Evolutionary conservation across 2,888 invertebrate species (phyloP).

Genomic region (Griposia aprilina): DNA sequence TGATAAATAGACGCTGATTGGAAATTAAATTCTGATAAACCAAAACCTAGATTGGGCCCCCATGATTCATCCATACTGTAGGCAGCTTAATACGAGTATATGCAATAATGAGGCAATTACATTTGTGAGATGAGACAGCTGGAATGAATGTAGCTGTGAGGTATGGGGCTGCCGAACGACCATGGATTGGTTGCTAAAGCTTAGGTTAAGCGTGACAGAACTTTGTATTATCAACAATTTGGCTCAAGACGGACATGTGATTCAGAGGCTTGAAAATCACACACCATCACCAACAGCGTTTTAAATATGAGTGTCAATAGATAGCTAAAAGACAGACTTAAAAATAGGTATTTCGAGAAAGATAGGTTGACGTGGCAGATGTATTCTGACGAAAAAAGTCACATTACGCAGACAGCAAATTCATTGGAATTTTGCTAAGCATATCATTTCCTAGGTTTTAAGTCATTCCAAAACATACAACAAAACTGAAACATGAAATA

Average conservation of each 20-base stretch:
- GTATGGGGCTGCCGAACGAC: neutral
- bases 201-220: neutral
- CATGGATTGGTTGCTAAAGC: neutral
- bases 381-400: neutral
- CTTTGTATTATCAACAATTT: neutral
- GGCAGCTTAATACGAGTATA: neutral
- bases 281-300: neutral
- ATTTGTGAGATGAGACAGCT: neutral
- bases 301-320: neutral
- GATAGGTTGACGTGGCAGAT: neutral
- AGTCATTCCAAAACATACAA: neutral
- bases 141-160: neutral
- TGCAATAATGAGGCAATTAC: neutral
- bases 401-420: neutral
- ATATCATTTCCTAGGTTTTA: neutral
- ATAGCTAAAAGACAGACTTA: too few species aligned
- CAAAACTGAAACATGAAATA: neutral
- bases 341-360: neutral
- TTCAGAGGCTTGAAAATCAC: neutral
- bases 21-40: constrained; percentile 32
- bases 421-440: neutral
- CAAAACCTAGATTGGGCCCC: constrained; percentile 27
- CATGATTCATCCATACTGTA: constrained; percentile 21
- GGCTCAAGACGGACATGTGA: neutral
- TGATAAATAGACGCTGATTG: constrained; percentile 38